Base-by-base conservation (phyloP, 2,888 invertebrate species). In the Drosophila demipolita region DNA sequence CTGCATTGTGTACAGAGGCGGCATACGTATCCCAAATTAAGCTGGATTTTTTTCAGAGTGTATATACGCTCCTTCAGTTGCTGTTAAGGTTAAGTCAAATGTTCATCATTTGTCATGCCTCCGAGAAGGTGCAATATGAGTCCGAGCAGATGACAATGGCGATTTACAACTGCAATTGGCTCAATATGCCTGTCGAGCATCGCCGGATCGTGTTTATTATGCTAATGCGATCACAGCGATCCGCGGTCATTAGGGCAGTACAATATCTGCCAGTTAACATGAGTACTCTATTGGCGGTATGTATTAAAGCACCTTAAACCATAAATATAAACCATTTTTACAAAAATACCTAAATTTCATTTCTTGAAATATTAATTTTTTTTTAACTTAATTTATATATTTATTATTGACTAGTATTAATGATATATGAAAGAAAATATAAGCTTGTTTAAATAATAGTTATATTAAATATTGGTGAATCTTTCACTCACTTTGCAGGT, bases 91-190 rank as follows among this genome's bases (percentile, higher is more conserved):
- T 94, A 52, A 91, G 93, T 0, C 94, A 95, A 74, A 92, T 94
- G 20, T 93, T 94, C 32, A 87, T 94, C 6, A 93, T 94, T 61
- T 95, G 95, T 83, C 94, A 94, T 93, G 94, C 93, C 57, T 94
- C 94, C 0, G 94, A 94, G 76, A 92, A 94, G 50, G 92, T 95
- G 1, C 94, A 93, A 4, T 79, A 91, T 11, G 90, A 93, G 92
- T 94, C 94, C 52, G 92, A 94, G 64, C 86, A 92, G 0, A 91
- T 95, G 1, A 91, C 94, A 0, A 91, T 92, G 3, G 93, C 93
- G 54, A 84, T 94, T 72, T 95, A 95, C 80, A 92, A 92, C 20
- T 94, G 94, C 66, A 94, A 94, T 6, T 95, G 95, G 95, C 93
- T 94, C 57, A 92, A 94, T 36, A 94, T 95, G 83, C 92, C 94